phyloP scores from a whole-genome alignment of 2,888 invertebrate species.

The Busseola fusca region DNA sequence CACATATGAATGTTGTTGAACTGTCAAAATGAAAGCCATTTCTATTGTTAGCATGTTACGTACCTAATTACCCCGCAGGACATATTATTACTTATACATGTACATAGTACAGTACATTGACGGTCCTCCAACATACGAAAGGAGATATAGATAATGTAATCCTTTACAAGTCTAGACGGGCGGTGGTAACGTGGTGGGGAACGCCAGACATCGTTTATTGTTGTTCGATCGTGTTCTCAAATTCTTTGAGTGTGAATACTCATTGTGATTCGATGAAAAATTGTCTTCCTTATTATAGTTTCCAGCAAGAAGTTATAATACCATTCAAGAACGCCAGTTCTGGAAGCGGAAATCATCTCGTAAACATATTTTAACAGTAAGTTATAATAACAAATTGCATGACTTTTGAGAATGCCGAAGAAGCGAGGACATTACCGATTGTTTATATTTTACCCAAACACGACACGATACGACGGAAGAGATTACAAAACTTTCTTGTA shows the following conservation, averaged over 20 bases:
- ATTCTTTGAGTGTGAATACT: constrained; percentile 1
- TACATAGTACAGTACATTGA: neutral
- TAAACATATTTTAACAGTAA: neutral
- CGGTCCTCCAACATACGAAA: neutral
- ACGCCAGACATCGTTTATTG: constrained; percentile 25
- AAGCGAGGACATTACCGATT: neutral
- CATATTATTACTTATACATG: neutral
- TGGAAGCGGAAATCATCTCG: neutral
- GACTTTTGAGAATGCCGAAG: constrained; percentile 12
- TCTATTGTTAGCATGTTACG: neutral
- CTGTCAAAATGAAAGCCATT: neutral
- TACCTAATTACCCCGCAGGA: neutral
- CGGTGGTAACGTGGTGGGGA: constrained; percentile 4
- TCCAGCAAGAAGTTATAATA: neutral
- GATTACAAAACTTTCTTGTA: constrained; percentile 8
- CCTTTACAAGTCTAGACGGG: constrained; percentile 41
- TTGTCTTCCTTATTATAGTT: constrained; percentile 1
- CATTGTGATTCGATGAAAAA: neutral
- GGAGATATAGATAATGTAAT: constrained; percentile 28
- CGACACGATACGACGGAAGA: constrained; percentile 3
- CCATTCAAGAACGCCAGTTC: neutral
- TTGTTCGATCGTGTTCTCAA: constrained; percentile 31
- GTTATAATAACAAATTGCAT: constrained; percentile 6
- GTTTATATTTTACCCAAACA: constrained; percentile 17
- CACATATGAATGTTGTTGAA: no score